phyloP scores from a whole-genome alignment of 2,888 invertebrate species.

The Pseudolycoriella hygida region DNA sequence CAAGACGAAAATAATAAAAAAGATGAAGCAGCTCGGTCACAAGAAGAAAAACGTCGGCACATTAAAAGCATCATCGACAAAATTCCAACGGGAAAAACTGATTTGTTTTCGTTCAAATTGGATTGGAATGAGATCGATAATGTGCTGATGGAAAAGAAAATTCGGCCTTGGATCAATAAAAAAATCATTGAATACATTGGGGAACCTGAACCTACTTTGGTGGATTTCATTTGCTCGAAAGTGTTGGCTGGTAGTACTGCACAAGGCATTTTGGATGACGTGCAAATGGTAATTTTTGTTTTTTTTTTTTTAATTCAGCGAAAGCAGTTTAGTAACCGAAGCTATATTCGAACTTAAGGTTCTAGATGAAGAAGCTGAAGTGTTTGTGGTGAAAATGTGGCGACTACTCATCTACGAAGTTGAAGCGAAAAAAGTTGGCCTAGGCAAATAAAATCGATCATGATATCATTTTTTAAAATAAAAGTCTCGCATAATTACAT shows the following conservation, averaged over 20 bases:
- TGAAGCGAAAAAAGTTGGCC: slow-evolving; percentile 90
- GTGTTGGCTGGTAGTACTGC: slow-evolving; percentile 87
- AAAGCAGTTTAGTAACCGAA: not conserved
- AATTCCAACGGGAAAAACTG: slow-evolving; percentile 95
- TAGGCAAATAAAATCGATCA: slow-evolving; percentile 42
- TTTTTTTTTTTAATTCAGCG: not conserved
- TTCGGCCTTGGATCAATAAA: slow-evolving; percentile 98
- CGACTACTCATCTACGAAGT: slow-evolving; percentile 97
- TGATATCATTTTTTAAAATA: no score
- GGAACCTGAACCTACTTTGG: slow-evolving; percentile 93
- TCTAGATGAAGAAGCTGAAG: slow-evolving; percentile 98
- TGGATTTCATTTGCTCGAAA: slow-evolving; percentile 99
- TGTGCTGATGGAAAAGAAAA: slow-evolving; percentile 81
- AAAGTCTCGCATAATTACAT: no score
- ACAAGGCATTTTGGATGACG: slow-evolving; percentile 90
- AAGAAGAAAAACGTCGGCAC: slow-evolving; percentile 90
- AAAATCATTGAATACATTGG: slow-evolving; percentile 99
- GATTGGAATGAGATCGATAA: slow-evolving; percentile 75
- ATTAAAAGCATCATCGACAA: slow-evolving; percentile 95
- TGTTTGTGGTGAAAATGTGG: slow-evolving; percentile 99
- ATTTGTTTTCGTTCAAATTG: slow-evolving; percentile 85
- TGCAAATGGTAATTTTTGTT: slow-evolving; percentile 73
- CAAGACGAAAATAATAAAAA: slow-evolving; percentile 9
- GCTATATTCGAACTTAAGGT: slow-evolving; percentile 48
- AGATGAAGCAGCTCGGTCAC: slow-evolving; percentile 47